phyloP scores from a whole-genome alignment of 1,140 invertebrate species.

The Pygmarrhopalites habei region DNA sequence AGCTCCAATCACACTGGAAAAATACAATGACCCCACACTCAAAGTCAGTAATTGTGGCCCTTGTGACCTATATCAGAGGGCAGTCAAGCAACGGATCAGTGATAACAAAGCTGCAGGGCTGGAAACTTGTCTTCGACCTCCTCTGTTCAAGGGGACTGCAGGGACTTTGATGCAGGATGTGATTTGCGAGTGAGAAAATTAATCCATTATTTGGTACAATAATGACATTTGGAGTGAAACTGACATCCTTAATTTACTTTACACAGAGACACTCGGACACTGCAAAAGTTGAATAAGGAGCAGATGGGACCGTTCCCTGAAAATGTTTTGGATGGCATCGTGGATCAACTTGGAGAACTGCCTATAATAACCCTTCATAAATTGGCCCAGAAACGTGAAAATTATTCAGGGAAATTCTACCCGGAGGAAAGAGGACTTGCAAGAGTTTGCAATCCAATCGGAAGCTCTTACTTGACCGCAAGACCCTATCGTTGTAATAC shows the following conservation, averaged over 20 bases:
- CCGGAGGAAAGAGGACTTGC: constrained; percentile 32
- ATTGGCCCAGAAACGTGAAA: constrained; percentile 28
- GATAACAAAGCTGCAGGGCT: constrained; percentile 12
- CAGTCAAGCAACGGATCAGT: constrained; percentile 1
- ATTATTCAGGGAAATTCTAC: constrained; percentile 30
- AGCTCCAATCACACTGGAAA: not conserved
- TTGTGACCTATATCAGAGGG: constrained; percentile 32
- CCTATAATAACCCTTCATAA: constrained; percentile 35
- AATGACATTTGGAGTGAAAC: no score
- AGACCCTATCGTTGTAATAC: constrained; percentile 31
- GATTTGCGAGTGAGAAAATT: constrained; percentile 30
- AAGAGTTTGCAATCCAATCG: constrained; percentile 34
- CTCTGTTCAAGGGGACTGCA: constrained; percentile 13
- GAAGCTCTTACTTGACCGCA: constrained; percentile 35
- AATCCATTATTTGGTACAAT: not conserved
- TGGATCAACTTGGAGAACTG: constrained; percentile 32
- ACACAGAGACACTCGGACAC: constrained; percentile 16
- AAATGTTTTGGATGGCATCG: constrained; percentile 24
- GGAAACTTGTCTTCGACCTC: constrained; percentile 16
- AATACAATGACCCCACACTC: not conserved
- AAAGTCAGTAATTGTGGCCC: constrained; percentile 13
- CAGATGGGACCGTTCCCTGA: constrained; percentile 25
- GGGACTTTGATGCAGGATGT: constrained; percentile 25
- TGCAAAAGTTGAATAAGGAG: constrained; percentile 24
- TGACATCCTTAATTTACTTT: no score